These are phyloP conservation scores for Pyralis farinalis DNA, from an alignment of 2,888 invertebrate species.

Conservation along the genomic window DNA sequence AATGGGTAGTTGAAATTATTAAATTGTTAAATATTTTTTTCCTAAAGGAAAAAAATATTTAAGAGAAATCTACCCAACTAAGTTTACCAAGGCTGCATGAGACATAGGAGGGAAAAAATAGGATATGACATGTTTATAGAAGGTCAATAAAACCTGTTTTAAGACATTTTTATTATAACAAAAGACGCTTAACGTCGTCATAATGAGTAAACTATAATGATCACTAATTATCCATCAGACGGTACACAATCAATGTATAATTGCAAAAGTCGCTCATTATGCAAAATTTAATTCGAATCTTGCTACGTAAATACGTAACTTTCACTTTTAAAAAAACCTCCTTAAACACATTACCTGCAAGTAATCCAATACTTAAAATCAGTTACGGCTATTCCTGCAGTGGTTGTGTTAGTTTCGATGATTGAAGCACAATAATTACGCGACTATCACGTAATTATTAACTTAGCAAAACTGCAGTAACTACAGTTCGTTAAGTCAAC, in stretches of 20 bases:
- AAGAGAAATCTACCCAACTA: not conserved
- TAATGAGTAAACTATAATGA: not conserved
- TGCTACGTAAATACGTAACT: constrained; percentile 31
- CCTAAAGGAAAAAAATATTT: too few species aligned
- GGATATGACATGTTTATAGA: constrained; percentile 15
- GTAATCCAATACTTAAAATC: constrained; percentile 30
- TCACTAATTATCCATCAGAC: not conserved
- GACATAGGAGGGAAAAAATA: constrained; percentile 14
- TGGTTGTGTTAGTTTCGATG: constrained; percentile 30
- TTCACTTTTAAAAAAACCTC: constrained; percentile 45
- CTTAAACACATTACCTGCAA: constrained; percentile 43
- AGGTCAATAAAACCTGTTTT: constrained; percentile 33
- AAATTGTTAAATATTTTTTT: too few species aligned
- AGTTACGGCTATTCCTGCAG: constrained; percentile 44
- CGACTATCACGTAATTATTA: constrained; percentile 39
- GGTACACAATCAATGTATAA: not conserved
- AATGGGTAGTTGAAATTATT: too few species aligned
- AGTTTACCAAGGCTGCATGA: constrained; percentile 14
- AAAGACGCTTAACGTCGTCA: not conserved
- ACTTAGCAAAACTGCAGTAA: constrained; percentile 35
- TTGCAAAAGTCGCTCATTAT: not conserved
- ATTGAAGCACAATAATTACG: constrained; percentile 48
- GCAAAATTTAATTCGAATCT: constrained; percentile 1
- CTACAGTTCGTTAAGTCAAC: constrained; percentile 42
- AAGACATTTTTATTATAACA: not conserved